Base-by-base conservation (phyloP, 1,140 invertebrate species). In the Caenorhabditis latens region DNA sequence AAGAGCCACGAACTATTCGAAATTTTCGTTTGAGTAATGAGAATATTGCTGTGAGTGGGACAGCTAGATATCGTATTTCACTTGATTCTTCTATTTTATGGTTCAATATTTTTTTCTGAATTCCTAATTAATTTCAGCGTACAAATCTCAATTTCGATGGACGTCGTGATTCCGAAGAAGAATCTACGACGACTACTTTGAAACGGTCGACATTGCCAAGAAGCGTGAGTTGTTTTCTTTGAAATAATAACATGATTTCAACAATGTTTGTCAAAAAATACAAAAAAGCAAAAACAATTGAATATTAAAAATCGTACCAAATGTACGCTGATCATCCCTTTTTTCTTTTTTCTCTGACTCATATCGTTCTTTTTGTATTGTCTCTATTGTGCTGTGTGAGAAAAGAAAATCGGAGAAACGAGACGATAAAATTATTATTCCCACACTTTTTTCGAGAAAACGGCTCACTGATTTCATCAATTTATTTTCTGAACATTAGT, bases 1-100 rank as follows among this genome's bases (percentile, higher is more conserved):
- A 86, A 57, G 67, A 86, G 19, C 85, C 85, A 46, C 53, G 79
- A 79, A 55, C 79, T 4, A 86, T 86, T 24, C 32, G 85, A 71
- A 86, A 86, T 46, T 86, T 82, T 58, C 71, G 50, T 48, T 50
- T 79, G 71, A 79, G 71, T n/a, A 86, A 86, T 82, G 67, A 86
- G 16, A 86, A 86, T 58, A 86, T 86, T 82, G 71, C 79, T 8
- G 79, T 79, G 24, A 79, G 67, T 63, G 32, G 32, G 2, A 32
- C 32, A 32, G 32, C 32, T 32, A 32, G 32, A 32, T 32, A 32
- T 32, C 32, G 32, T 32, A 32, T 32, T 32, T 32, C 32, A 32
- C 32, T 32, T 32, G 32, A 1, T 32, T 2, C 16, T 53, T 53
- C 3, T 4, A 67, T n/a, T 42, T 85, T 42, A 4, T 71, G 3